phyloP scores from a whole-genome alignment of 2,888 invertebrate species.

The Helicoverpa assulta region DNA sequence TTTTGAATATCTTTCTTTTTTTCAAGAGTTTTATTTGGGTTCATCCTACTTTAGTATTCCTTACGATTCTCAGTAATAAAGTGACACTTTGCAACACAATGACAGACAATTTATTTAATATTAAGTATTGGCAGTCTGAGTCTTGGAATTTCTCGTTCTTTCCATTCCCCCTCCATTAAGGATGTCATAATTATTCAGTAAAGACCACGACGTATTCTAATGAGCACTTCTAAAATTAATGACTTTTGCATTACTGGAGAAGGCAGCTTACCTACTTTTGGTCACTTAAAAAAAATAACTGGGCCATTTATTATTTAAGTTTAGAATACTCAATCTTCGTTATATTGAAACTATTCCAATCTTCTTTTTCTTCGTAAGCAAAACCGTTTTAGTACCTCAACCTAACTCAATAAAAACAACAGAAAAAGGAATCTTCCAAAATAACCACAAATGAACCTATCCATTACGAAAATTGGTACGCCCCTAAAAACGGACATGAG shows the following conservation, averaged over 20 bases:
- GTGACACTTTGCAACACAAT: constrained; percentile 10
- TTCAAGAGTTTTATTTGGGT: constrained; percentile 5
- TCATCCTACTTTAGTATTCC: constrained; percentile 17
- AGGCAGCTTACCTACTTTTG: constrained; percentile 30
- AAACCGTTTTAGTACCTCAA: not conserved
- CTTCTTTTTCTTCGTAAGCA: not conserved
- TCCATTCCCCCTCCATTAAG: constrained; percentile 34
- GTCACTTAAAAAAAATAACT: constrained; percentile 9
- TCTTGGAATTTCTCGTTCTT: constrained; percentile 25
- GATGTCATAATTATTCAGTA: constrained; percentile 55
- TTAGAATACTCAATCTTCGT: too few species aligned
- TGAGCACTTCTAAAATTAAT: constrained; percentile 59
- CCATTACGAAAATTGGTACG: constrained; percentile 57
- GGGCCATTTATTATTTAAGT: not conserved
- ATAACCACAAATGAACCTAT: constrained; percentile 45
- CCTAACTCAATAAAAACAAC: constrained; percentile 8
- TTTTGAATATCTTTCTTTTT: not conserved
- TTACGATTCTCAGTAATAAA: constrained; percentile 14
- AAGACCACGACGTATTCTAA: constrained; percentile 51
- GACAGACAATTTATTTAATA: constrained; percentile 17
- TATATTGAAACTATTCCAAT: not conserved
- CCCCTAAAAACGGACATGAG: constrained; percentile 42
- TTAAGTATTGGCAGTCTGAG: constrained; percentile 23
- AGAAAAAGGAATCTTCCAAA: constrained; percentile 7
- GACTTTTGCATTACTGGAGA: constrained; percentile 52